Percentiles rank a stretch among this genome's conserved stretches.
Conservation (phyloP, 2,113 vertebrate genomes). For the Acanthochromis polyacanthus region DNA sequence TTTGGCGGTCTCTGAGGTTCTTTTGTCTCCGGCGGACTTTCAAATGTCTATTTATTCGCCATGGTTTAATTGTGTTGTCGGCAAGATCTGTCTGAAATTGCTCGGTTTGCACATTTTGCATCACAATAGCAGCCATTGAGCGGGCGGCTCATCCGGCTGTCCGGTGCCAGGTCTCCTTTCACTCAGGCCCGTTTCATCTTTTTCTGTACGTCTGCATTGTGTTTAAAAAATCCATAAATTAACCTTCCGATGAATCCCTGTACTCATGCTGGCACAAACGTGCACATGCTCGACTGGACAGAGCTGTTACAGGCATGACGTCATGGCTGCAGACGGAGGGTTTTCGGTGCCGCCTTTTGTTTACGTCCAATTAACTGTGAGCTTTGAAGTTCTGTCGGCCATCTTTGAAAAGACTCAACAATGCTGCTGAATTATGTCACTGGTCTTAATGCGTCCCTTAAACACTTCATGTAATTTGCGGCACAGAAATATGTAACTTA, state of each 20-base stretch:
- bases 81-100: conserved; percentile 76
- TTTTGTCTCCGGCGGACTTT: conserved; percentile 79
- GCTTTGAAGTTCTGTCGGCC: conserved; percentile 49
- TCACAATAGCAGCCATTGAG: conserved; percentile 80
- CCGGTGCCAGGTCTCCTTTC: conserved; percentile 68
- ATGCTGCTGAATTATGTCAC: conserved; percentile 39
- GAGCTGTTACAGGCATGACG: conserved; percentile 44
- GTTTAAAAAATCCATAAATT: conserved; percentile 75
- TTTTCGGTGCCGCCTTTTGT: conserved; percentile 46
- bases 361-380: conserved; percentile 59
- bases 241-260: conserved; percentile 61
- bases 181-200: conserved; percentile 74
- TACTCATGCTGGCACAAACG: conserved; percentile 39
- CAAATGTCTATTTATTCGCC: conserved; percentile 78
- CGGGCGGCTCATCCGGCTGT: conserved; percentile 47
- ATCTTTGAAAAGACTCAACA: conserved; percentile 40
- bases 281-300: conserved; percentile 61
- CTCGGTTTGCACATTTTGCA: conserved; percentile 76
- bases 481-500: not conserved
- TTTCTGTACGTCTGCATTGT: conserved; percentile 71
- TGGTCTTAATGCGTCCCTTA: conserved; percentile 4
- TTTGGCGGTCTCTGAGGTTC: conserved; percentile 52
- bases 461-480: conserved; percentile 37
- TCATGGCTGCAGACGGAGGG: conserved; percentile 43
- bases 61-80: conserved; percentile 77